Base-by-base conservation (phyloP, 2,888 invertebrate genomes). In the Erebia ligea region DNA sequence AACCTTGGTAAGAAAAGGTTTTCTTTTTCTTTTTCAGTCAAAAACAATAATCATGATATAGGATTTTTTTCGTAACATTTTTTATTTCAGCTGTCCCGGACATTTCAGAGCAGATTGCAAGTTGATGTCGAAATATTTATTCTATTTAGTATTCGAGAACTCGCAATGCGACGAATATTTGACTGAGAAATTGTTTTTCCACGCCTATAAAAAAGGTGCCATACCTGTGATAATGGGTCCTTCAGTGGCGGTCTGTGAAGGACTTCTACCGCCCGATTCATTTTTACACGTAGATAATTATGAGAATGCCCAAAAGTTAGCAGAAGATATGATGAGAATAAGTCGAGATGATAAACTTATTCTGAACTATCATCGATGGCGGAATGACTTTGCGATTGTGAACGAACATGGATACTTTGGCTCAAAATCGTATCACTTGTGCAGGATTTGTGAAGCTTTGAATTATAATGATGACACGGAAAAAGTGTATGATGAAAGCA, bases 361-460 rank as follows among this genome's bases (percentile, higher is more conserved):
- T 45, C 77, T 89, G 0, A 78, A 82, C 1, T 95, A 91, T 76
- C 96, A 95, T 74, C 77, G 84, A 66, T 96, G 96, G 96, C 94
- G 95, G 71, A 86, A 84, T 25, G 71, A 93, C 71, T 96, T 94
- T 79, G 79, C 88, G 71, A 88, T 95, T 0, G 67, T 93, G 0
- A 95, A 96, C 76, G 96, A 96, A 78, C 96, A 96, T 79, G 96
- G 96, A 0, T 96, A 95, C 80, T 96, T 96, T 78, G 92, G 94
- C 15, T 92, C 94, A 0, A 84, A 84, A 11, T 95, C 95, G 0
- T 88, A 84, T 67, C 95, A 96, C 79, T 94, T 94, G 73, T 96
- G 96, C 79, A 93, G 95, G 68, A 80, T 95, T 10, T 96, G 96
- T 80, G 95, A 96, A 82, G 96, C 95, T n/a, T 85, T 96, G 15